These are phyloP conservation scores for Gallinago media DNA, from an alignment of 2,113 vertebrate genomes.

Conservation along the genomic window DNA sequence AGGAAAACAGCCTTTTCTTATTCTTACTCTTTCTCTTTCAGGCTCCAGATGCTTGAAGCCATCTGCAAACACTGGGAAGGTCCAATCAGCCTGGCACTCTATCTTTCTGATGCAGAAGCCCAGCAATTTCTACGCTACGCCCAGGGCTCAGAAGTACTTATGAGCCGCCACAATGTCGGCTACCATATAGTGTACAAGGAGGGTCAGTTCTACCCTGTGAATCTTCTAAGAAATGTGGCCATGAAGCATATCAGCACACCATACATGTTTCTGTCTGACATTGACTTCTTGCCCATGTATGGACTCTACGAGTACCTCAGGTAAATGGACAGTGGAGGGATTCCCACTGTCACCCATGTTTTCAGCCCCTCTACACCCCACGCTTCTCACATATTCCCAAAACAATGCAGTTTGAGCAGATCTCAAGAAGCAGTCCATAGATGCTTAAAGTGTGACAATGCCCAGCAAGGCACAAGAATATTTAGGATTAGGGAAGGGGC, in stretches of 20 bases:
- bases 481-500: background rate
- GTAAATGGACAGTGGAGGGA: conserved; percentile 68
- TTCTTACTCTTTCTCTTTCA: conserved; percentile 61
- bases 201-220: conserved; percentile 98
- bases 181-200: conserved; percentile 99
- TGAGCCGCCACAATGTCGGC: conserved; percentile 93
- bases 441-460: background rate
- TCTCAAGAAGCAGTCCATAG: background rate
- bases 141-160: conserved; percentile 97
- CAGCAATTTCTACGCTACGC: conserved; percentile 98
- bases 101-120: conserved; percentile 96
- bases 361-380: background rate
- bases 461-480: background rate
- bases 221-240: conserved; percentile 95
- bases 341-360: rapidly evolving
- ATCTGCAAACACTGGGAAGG: conserved; percentile 99
- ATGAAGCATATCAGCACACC: conserved; percentile 96
- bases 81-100: conserved; percentile 96
- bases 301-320: conserved; percentile 99
- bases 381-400: background rate
- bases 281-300: conserved; percentile 99
- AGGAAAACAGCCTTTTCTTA: background rate
- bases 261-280: conserved; percentile 97
- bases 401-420: background rate
- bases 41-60: conserved; percentile 98